Conservation (phyloP, 2,797 vertebrate genomes). For the Pseudotriccus pelzelni region DNA sequence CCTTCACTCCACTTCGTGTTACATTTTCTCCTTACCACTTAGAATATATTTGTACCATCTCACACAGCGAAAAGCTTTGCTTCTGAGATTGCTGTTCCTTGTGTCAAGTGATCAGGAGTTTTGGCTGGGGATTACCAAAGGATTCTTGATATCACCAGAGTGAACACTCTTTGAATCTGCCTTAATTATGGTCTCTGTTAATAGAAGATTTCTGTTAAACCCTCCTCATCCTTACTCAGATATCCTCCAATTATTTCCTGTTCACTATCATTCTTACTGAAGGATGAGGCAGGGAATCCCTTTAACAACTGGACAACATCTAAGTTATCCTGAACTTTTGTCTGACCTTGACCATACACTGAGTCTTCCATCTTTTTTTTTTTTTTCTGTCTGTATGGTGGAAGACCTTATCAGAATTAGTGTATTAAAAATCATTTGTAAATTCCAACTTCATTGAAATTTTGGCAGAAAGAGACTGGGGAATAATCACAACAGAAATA, state of each 20-base stretch:
- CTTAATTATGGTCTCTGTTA: neutral
- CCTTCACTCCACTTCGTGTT: neutral
- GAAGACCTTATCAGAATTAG: neutral
- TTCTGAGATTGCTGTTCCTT: neutral
- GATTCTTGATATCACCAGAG: neutral
- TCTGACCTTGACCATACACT: neutral
- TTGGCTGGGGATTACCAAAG: neutral
- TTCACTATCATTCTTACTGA: neutral
- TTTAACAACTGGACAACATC: neutral
- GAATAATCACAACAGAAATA: neutral
- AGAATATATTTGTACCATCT: neutral
- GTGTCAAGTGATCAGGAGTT: neutral
- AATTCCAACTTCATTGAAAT: neutral
- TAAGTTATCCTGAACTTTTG: neutral
- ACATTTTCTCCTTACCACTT: neutral
- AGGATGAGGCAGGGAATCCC: neutral
- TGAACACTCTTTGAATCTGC: neutral
- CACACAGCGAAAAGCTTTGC: neutral
- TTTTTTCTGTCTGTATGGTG: neutral
- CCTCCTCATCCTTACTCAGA: neutral
- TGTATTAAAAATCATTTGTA: neutral
- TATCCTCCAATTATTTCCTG: neutral
- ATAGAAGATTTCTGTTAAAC: neutral
- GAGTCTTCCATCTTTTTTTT: neutral
- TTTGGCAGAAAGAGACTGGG: neutral